Base-by-base conservation (phyloP, 2,113 vertebrate genomes). In the Rynchops niger region DNA sequence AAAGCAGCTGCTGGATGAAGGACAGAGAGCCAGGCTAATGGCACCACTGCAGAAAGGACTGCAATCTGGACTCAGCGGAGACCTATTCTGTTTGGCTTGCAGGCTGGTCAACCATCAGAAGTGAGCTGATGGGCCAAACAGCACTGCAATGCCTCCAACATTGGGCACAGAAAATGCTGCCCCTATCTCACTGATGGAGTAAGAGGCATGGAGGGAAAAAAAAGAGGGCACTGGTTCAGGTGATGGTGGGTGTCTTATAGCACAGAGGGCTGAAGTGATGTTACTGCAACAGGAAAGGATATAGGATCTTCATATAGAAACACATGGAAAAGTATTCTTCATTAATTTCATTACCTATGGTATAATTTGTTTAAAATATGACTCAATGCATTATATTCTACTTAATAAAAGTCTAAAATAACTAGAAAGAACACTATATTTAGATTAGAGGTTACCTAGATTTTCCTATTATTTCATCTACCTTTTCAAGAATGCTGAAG, bases 21-120 rank as follows among this genome's bases (percentile, higher is more conserved):
- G 36, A 50, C 25, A 36, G 42, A 21, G 4, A 69, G 30, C 5
- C 34, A 86, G 53, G 29, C 7, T 83, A 67, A 69, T 4, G 76
- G 47, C 43, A 83, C 26, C 8, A 18, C 12, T 43, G 13, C 1
- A 7, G 63, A 67, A 71, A 58, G 74, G 40, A 47, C 8, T 66
- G 65, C 32, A 50, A 53, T 15, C 3, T 0, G 2, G 62, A 11
- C 40, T 83, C 53, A 69, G 53, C 0, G 2, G 26, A 15, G 47
- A 70, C 23, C 21, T 70, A 16, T 17, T 61, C 23, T 38, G 6
- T 77, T 38, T 52, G 53, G 40, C 9, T 15, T 45, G 38, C 32
- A 84, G 42, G 26, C 34, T 66, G 15, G 10, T 34, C 65, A 87
- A 49, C 8, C 27, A 85, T n/a, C 22, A 72, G 58, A 84, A 78